phyloP scores from a whole-genome alignment of 2,888 invertebrate genomes.

The Andrena bicolor region DNA sequence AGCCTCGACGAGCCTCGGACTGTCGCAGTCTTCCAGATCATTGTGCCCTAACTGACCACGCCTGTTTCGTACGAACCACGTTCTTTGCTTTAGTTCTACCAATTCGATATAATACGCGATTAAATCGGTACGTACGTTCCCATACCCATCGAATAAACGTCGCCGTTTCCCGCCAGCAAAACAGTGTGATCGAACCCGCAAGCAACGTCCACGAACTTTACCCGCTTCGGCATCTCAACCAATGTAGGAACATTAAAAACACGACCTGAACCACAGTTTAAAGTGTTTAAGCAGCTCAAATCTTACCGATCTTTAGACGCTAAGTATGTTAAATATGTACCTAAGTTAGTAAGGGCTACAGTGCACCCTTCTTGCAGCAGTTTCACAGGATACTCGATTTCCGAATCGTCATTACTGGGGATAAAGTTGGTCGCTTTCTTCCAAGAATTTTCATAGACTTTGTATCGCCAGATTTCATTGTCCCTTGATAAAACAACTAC shows the following conservation, averaged over 20 bases:
- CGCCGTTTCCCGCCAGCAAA: slow-evolving; percentile 89
- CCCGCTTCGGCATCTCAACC: slow-evolving; percentile 86
- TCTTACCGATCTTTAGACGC: neutral
- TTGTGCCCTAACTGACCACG: slow-evolving; percentile 95
- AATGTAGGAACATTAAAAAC: slow-evolving; percentile 88
- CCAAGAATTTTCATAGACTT: slow-evolving; percentile 77
- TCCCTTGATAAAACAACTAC: slow-evolving; percentile 74
- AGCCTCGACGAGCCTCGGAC: slow-evolving; percentile 90
- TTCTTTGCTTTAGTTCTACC: slow-evolving; percentile 6
- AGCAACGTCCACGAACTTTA: slow-evolving; percentile 88
- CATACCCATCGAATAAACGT: slow-evolving; percentile 93
- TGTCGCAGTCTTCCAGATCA: slow-evolving; percentile 87
- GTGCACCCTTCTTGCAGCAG: slow-evolving; percentile 75
- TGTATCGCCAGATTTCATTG: slow-evolving; percentile 79
- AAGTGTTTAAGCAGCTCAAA: neutral
- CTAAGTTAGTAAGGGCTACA: slow-evolving; percentile 81
- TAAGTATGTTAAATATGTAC: slow-evolving; percentile 57
- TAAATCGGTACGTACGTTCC: slow-evolving; percentile 89
- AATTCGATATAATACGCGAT: neutral
- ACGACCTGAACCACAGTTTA: slow-evolving; percentile 82
- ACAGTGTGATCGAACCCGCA: slow-evolving; percentile 94
- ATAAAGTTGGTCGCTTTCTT: slow-evolving; percentile 77
- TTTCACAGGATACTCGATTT: slow-evolving; percentile 76
- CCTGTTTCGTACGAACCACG: slow-evolving; percentile 85
- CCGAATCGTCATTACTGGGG: slow-evolving; percentile 49